Percentiles rank a stretch among this genome's conserved stretches.
These are phyloP conservation scores for Rotaria magnacalcarata DNA, from an alignment of 2,888 invertebrate species.

Conservation along the genomic window DNA sequence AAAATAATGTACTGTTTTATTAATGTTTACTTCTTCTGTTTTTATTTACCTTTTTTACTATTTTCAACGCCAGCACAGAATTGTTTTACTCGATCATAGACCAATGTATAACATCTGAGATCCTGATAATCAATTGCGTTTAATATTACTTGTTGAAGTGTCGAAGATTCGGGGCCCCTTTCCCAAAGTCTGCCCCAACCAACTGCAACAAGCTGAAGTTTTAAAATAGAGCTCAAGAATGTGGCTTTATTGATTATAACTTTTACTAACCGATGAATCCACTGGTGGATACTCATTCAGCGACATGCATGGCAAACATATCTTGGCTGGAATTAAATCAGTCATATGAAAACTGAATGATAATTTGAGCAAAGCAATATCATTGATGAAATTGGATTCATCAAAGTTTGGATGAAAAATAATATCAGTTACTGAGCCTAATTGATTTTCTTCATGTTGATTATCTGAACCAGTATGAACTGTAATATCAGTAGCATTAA, in stretches of 20 bases:
- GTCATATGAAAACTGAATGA: neutral
- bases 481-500: neutral
- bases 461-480: neutral
- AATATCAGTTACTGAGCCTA: neutral
- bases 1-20: neutral
- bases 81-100: neutral
- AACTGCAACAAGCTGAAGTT: neutral
- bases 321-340: neutral
- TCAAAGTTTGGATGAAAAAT: neutral
- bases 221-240: too few species aligned
- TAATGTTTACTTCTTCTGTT: neutral
- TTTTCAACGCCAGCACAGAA: constrained; percentile 8
- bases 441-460: neutral
- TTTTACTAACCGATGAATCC: neutral
- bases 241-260: neutral
- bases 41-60: neutral
- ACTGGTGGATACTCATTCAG: neutral
- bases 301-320: neutral
- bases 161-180: neutral
- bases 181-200: constrained; percentile 1
- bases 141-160: neutral
- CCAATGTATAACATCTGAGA: neutral
- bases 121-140: neutral
- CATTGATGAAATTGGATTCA: constrained; percentile 49
- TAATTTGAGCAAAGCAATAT: constrained; percentile 17